Evolutionary conservation across 1,140 invertebrate species (phyloP), one percentile per base, ranked within the genome.

Genomic region (Pentalonia nigronervosa): DNA sequence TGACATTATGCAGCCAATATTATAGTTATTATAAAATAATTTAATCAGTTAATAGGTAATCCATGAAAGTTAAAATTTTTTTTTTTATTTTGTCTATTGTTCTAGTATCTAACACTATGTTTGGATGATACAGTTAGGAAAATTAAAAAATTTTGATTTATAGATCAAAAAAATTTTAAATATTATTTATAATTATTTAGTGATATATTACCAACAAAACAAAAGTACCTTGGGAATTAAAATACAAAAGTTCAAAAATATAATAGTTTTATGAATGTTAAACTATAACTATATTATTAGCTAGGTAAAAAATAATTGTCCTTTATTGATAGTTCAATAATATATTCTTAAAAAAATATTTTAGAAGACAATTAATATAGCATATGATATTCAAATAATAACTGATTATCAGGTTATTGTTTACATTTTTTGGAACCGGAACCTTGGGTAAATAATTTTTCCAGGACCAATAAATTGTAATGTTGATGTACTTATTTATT

Each of bases 391-490:
- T 76, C 6, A 76, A 34, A 76, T 76, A 76, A n/a, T 76, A 76
- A 20, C n/a, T 7, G 60, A 76, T 76, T 76, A n/a, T 76, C 60
- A 17, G 14, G 14, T 76, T 76, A n/a, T n/a, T 76, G 4, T n/a
- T 67, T 76, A 76, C 11, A 76, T 6, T 76, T 56, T 76, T 76
- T 76, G 11, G 60, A n/a, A 76, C 30, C 30, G 60, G 30, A 76
- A 76, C 60, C 60, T 76, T 76, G 11, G 14, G 14, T 76, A 76
- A 67, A 30, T 76, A 76, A n/a, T 17, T 67, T 67, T 76, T 76
- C 60, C 30, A 76, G 14, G n/a, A 76, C 60, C 60, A 76, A 76
- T n/a, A 76, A 76, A 76, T 76, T 76, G n/a, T 76, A 76, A 76
- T 60, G 25, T 60, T 60, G 23, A 60, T 30, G 3, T 50, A 50